Evolutionary conservation across 2,113 vertebrate genomes (phyloP).

Genomic region (Leiothrix lutea): DNA sequence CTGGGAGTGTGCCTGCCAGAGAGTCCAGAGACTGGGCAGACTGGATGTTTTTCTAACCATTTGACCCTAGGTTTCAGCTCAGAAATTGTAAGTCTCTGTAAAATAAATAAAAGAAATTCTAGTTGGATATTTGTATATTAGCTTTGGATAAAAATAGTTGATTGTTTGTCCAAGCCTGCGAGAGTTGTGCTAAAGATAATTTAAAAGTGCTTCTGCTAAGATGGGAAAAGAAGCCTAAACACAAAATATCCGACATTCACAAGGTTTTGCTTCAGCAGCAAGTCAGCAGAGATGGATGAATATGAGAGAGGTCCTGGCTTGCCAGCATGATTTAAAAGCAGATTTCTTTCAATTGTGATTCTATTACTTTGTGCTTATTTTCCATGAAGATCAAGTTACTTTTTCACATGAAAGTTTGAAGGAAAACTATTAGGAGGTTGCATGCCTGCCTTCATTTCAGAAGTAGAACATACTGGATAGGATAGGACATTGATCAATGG

Average conservation of each 20-base stretch:
- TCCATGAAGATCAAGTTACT: neutral
- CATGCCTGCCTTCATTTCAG: neutral
- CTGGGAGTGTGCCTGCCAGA: fast-evolving
- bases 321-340: neutral
- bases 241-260: neutral
- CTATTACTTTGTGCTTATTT: neutral
- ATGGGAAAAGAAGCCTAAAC: neutral
- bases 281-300: neutral
- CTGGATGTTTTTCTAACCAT: neutral
- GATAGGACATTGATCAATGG: neutral
- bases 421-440: neutral
- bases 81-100: neutral
- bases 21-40: neutral
- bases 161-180: fast-evolving
- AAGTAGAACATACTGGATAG: neutral
- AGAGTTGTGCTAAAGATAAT: neutral
- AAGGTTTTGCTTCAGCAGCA: neutral
- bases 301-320: neutral
- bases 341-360: neutral
- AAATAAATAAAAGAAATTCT: neutral
- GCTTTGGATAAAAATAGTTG: neutral
- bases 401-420: neutral
- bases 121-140: neutral
- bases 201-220: neutral
- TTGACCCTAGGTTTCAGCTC: neutral